A percentile compares a stretch with the other conserved stretches of the same genome.
These are phyloP conservation scores for Monoplex corrugatus DNA, from an alignment of 2,888 invertebrate genomes.

Conservation along the genomic window DNA sequence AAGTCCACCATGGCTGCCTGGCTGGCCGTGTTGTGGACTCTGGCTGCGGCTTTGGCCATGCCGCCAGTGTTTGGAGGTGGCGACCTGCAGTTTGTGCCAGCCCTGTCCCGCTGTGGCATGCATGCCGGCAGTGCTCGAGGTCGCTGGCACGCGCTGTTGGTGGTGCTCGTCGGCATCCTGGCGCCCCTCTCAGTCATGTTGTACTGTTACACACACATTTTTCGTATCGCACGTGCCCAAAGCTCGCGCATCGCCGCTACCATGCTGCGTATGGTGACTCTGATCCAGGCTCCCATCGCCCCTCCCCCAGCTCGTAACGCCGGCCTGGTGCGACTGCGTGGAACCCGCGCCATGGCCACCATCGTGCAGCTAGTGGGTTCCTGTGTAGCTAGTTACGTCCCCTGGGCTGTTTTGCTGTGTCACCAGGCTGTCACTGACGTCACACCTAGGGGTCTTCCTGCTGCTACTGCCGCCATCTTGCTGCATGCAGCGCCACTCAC, in stretches of 20 bases:
- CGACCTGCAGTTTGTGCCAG: constrained; percentile 65
- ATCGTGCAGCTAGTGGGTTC: constrained; percentile 75
- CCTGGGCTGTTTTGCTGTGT: constrained; percentile 69
- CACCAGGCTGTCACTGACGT: constrained; percentile 59
- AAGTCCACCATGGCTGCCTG: constrained; percentile 69
- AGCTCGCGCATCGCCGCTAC: constrained; percentile 77
- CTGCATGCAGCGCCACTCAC: constrained; percentile 73
- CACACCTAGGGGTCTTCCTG: constrained; percentile 61
- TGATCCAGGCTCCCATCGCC: constrained; percentile 75
- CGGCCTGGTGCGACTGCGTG: constrained; percentile 63
- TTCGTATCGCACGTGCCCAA: constrained; percentile 74
- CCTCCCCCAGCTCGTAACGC: constrained; percentile 63
- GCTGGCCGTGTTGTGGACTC: constrained; percentile 69
- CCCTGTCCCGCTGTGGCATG: constrained; percentile 71
- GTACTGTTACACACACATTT: constrained; percentile 77
- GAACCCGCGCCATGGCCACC: constrained; percentile 76
- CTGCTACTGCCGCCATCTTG: constrained; percentile 70
- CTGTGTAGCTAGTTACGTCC: constrained; percentile 74
- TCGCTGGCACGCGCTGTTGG: constrained; percentile 66
- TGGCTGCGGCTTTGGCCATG: constrained; percentile 65
- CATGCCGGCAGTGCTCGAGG: constrained; percentile 63
- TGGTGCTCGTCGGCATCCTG: constrained; percentile 66
- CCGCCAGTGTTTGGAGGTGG: constrained; percentile 72
- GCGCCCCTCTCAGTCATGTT: constrained; percentile 72
- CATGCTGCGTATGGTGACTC: constrained; percentile 77